phyloP scores from a whole-genome alignment of 2,113 vertebrate genomes.

The Rhynchomys soricoides region DNA sequence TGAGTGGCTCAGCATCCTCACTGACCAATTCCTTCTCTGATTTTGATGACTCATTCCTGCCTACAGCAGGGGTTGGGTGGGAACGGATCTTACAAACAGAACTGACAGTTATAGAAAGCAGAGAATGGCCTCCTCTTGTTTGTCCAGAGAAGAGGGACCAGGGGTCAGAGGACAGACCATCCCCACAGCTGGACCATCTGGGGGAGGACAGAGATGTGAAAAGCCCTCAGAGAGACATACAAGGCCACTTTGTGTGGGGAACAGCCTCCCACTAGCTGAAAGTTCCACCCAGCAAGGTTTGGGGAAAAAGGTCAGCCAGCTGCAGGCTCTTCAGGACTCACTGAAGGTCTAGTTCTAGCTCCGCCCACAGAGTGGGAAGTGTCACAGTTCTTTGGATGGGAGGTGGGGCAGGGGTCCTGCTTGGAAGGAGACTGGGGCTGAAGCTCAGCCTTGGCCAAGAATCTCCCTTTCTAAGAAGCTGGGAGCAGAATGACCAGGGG shows the following conservation, averaged over 20 bases:
- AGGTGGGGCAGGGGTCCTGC: not conserved
- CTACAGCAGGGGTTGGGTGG: not conserved
- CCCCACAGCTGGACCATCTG: not conserved
- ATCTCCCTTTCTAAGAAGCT: not conserved
- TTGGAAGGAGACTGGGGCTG: not conserved
- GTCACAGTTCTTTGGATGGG: not conserved
- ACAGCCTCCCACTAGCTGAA: not conserved
- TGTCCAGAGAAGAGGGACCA: not conserved
- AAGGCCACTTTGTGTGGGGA: slow-evolving; percentile 31
- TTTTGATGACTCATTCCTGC: not conserved
- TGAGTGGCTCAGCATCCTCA: not conserved
- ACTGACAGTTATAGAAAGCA: not conserved
- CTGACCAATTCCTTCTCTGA: not conserved
- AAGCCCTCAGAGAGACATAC: slow-evolving; percentile 44
- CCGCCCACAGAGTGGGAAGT: not conserved
- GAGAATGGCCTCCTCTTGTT: not conserved
- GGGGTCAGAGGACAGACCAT: not conserved
- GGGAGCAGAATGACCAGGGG: too few relatives aligned
- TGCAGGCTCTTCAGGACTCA: not conserved
- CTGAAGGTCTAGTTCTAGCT: not conserved
- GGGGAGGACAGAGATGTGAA: not conserved
- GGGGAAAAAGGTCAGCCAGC: not conserved
- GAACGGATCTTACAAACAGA: not conserved
- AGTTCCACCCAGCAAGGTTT: not conserved
- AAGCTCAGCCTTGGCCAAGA: not conserved